Evolutionary conservation across 2,113 vertebrate species (phyloP), one percentile per base, ranked within the genome.

Genomic region (Oryzias celebensis): DNA sequence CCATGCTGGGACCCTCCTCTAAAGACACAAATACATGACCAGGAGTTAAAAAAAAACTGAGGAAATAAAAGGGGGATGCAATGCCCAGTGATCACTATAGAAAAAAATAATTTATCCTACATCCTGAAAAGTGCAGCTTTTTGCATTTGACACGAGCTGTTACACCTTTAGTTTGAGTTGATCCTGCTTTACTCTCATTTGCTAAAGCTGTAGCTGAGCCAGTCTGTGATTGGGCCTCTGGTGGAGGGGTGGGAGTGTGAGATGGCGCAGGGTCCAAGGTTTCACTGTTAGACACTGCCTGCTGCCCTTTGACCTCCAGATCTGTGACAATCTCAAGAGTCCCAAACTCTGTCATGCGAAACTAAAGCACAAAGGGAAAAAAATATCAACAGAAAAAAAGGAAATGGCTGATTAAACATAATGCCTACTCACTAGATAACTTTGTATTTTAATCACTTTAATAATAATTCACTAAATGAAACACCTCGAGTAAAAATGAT

Each of bases 251-350:
- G 59, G 89, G 89, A 17, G 85, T 90, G 62, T 90, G 85, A 50
- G 89, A 86, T 13, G 70, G 70, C 17, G 80, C 80, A 0, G 83
- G 84, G 74, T 91, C 83, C 74, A 82, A 80, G 42, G 75, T 77
- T 55, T 76, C 58, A 26, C 51, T 17, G 1, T 86, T 82, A 49
- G 82, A 50, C 61, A 77, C 64, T 3, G 62, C 59, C 55, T 75
- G 71, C 55, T 85, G 82, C 23, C 82, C 89, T 90, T 93, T 94
- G 31, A 85, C 93, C 80, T 96, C 96, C 14, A 46, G 64, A 82
- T 98, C 96, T 41, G 96, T 97, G 73, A 98, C 95, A 41, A 99
- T 96, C 90, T 99, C 97, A 76, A 98, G 85, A 17, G 95, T 96
- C 69, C 95, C 95, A 85, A 99, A 99, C 79, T 99, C 97, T 66